Evolutionary conservation across 2,113 vertebrate genomes (phyloP), one percentile per base, ranked within the genome.

Genomic region (Ariopsis seemanni): DNA sequence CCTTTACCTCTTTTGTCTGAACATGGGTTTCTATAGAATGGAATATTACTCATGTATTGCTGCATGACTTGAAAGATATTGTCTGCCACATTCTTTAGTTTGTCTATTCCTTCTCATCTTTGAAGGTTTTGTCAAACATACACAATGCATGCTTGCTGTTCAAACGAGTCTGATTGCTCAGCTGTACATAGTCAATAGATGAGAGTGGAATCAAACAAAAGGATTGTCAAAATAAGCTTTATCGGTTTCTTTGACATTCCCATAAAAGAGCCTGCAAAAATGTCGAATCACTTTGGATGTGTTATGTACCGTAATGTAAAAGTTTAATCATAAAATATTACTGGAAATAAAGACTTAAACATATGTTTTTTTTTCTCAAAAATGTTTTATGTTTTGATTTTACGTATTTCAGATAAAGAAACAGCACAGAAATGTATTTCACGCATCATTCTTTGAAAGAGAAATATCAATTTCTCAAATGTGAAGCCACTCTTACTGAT

Each of bases 161-260:
- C 81, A 90, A 83, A 90, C 63, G 67, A 86, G 63, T 15, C 11
- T 83, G 89, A 93, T 93, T 92, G 91, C 88, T 81, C 87, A 91
- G 91, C 89, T 90, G 89, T 83, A 88, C 74, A 34, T 65, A 88
- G 77, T 67, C 82, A 82, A 84, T 86, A 86, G 62, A 74, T 88
- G 62, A 34, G 52, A 81, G 62, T 52, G 57, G 58, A 77, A 53
- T 84, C 57, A 88, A 83, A 78, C 34, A 85, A 83, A 85, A 80
- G 27, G 34, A 85, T 27, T 83, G 87, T 84, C 86, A 86, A 69
- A 69, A 57, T 57, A 85, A 78, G 17, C 62, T 55, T 72, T 20
- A 82, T 55, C 25, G 12, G 12, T 87, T 55, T 84, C 48, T n/a
- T 82, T 83, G 14, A 52, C 67, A 42, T 87, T 60, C 10, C 62